Evolutionary conservation across 2,797 vertebrate genomes (phyloP), one percentile per base, ranked within the genome.

Genomic region (Falco naumanni): DNA sequence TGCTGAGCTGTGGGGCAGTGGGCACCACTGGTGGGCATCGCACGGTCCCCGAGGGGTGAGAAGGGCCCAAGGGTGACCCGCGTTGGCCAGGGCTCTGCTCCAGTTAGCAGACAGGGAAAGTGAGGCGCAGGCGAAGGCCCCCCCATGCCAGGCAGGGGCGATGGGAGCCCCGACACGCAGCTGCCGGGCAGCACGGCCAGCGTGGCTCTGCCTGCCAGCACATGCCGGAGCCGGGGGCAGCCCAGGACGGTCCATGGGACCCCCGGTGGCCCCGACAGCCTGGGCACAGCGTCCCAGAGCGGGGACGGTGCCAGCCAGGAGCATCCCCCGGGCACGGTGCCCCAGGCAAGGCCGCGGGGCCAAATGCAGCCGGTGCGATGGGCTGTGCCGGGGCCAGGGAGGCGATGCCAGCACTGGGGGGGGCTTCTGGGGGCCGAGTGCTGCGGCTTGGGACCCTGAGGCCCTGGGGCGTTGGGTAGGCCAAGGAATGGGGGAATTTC

Each of bases 41-140:
- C 31, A 10, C 0, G 0, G 6, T 19, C 50, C 19, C 45, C 0
- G 0, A 5, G 18, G 28, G 34, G 5, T 0, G 3, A 54, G 34
- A 4, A 20, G 25, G 15, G 4, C 5, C 60, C 4, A 2, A 61
- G 48, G 39, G 24, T 70, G 65, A 17, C 11, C 45, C 0, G 1
- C 1, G 0, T 0, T 2, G 1, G 3, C 7, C 61, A 13, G 61
- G 31, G 50, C 45, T 84, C 50, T 51, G 53, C 15, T 51, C 28
- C n/a, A 0, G 0, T 16, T 12, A 4, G 24, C 51, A 29, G 13
- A 34, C 45, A 21, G 14, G 45, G 34, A 31, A 50, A 3, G 5
- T 21, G 41, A 72, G 61, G 25, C 0, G 0, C 48, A 10, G 20
- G 24, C 26, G 24, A 33, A 54, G 24, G 20, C 60, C 10, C 2